These are phyloP conservation scores for Drosophila quasianomalipes DNA, from an alignment of 2,888 invertebrate genomes.

Conservation along the genomic window DNA sequence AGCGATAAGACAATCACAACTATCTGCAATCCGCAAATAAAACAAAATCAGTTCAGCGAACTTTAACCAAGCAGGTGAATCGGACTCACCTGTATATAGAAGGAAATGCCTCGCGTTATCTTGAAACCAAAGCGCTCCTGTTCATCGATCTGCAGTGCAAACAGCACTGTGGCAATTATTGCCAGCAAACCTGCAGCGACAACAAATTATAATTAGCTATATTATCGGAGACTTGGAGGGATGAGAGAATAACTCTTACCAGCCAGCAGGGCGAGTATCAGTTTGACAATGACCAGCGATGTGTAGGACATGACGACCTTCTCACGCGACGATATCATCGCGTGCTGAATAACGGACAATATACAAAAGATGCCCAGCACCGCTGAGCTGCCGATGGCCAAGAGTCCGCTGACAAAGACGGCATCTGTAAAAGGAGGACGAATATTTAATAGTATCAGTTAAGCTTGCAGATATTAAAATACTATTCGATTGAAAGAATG, in stretches of 20 bases:
- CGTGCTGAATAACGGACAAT: constrained; percentile 92
- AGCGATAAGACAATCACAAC: constrained; percentile 91
- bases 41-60: neutral
- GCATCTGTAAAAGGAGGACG: constrained; percentile 88
- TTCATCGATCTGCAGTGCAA: constrained; percentile 94
- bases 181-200: constrained; percentile 89
- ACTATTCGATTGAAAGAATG: neutral
- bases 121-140: constrained; percentile 89
- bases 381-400: constrained; percentile 91
- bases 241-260: constrained; percentile 87
- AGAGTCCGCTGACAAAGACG: constrained; percentile 92
- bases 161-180: constrained; percentile 92
- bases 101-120: constrained; percentile 92
- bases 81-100: constrained; percentile 92
- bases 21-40: constrained; percentile 87
- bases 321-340: constrained; percentile 94
- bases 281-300: constrained; percentile 91
- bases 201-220: constrained; percentile 7
- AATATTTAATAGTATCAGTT: neutral
- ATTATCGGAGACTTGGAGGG: neutral
- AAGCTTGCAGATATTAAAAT: neutral
- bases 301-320: constrained; percentile 92
- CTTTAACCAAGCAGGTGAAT: neutral
- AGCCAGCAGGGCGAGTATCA: constrained; percentile 91
- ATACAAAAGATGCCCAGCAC: constrained; percentile 92